These are phyloP conservation scores for Hecatera dysodea DNA, from an alignment of 2,888 invertebrate species.

Conservation along the genomic window DNA sequence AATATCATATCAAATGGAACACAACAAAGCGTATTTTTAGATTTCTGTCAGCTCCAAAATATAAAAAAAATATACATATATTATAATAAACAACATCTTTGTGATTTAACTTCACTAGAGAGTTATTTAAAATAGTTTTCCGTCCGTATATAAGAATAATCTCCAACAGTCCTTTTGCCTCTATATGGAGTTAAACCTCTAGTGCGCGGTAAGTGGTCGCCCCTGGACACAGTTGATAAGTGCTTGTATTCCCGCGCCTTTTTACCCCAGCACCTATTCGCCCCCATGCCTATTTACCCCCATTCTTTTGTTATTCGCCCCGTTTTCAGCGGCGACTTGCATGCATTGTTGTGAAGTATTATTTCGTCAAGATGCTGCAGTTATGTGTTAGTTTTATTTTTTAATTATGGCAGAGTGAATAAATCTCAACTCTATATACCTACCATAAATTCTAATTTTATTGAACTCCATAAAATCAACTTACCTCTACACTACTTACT, in stretches of 20 bases:
- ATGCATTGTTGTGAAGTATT: slow-evolving; percentile 51
- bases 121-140: background rate
- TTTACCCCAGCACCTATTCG: slow-evolving; percentile 21
- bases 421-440: too few species aligned
- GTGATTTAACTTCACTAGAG: background rate
- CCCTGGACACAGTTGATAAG: slow-evolving; percentile 74
- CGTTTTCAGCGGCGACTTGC: slow-evolving; percentile 42
- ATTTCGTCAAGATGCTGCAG: slow-evolving; percentile 36
- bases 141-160: background rate
- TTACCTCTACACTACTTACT: too few species aligned
- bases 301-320: slow-evolving; percentile 57
- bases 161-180: slow-evolving; percentile 15
- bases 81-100: background rate
- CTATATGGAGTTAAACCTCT: slow-evolving; percentile 27
- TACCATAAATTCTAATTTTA: too few species aligned
- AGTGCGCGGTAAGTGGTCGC: slow-evolving; percentile 51
- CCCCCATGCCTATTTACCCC: slow-evolving; percentile 15
- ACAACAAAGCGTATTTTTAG: too few species aligned
- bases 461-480: too few species aligned
- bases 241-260: slow-evolving; percentile 65
- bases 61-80: background rate
- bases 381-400: slow-evolving; percentile 4
- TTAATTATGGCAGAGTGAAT: background rate
- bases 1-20: too few species aligned
- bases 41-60: too few species aligned